Percentiles rank a stretch among this genome's conserved stretches.
These are phyloP conservation scores for Pollimyrus isidori DNA, from an alignment of 2,113 vertebrate genomes.

Conservation along the genomic window DNA sequence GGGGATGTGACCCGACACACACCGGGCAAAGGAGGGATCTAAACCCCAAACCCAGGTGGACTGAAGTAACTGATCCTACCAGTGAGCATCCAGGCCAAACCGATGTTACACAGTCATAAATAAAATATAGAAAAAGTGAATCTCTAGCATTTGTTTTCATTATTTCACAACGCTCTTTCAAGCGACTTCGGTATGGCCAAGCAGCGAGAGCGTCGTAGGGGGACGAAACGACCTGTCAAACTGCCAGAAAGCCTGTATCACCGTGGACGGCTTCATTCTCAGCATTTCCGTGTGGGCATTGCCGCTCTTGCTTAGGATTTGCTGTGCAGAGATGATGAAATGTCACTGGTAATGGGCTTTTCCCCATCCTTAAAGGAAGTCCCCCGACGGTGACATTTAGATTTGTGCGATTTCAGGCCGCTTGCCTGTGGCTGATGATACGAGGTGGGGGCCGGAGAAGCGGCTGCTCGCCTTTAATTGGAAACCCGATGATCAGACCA, in stretches of 20 bases:
- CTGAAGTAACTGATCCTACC: slow-evolving; percentile 34
- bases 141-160: slow-evolving; percentile 21
- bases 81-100: neutral
- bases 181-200: neutral
- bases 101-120: neutral
- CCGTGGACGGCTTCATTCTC: neutral
- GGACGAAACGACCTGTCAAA: neutral
- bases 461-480: slow-evolving; percentile 23
- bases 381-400: slow-evolving; percentile 38
- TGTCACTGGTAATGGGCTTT: slow-evolving; percentile 43
- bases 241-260: neutral
- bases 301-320: slow-evolving; percentile 21
- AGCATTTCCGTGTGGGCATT: neutral
- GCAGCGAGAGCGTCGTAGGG: neutral
- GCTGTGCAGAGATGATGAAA: slow-evolving; percentile 28
- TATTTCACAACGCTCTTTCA: slow-evolving; percentile 43
- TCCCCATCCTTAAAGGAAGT: slow-evolving; percentile 34
- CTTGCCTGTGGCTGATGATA: slow-evolving; percentile 12
- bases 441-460: neutral
- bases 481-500: slow-evolving; percentile 6
- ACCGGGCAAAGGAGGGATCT: neutral
- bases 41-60: neutral
- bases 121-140: neutral
- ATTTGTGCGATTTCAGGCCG: slow-evolving; percentile 20
- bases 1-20: neutral